These are phyloP conservation scores for Knipowitschia caucasica DNA, from an alignment of 2,797 vertebrate species.

Conservation along the genomic window DNA sequence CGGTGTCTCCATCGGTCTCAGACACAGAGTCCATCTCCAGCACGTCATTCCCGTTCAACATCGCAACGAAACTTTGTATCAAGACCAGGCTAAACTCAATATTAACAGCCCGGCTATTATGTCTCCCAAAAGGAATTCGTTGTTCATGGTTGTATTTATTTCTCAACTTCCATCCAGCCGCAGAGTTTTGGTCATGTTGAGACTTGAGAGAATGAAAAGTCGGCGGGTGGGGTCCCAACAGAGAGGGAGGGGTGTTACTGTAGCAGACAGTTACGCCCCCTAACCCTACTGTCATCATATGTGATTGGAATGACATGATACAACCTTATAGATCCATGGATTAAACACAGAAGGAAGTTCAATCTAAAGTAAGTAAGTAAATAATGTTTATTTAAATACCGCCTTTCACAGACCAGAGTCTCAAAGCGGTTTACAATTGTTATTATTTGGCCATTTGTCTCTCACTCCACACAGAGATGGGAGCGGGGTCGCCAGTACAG, in stretches of 20 bases:
- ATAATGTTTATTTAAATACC: too few relatives aligned
- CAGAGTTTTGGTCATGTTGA: slow-evolving; percentile 22
- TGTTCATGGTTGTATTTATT: slow-evolving; percentile 9
- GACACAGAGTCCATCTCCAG: slow-evolving; percentile 61
- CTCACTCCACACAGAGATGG: too few relatives aligned
- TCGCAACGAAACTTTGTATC: slow-evolving; percentile 7
- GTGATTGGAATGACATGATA: too few relatives aligned
- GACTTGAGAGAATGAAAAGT: slow-evolving; percentile 40
- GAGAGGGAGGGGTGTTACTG: neutral
- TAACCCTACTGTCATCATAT: neutral
- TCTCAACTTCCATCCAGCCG: slow-evolving; percentile 1
- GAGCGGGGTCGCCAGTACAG: too few relatives aligned
- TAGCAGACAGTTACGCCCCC: slow-evolving; percentile 13
- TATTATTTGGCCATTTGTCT: too few relatives aligned
- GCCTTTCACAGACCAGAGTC: too few relatives aligned
- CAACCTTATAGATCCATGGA: too few relatives aligned
- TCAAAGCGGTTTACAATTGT: too few relatives aligned
- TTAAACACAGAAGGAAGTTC: too few relatives aligned
- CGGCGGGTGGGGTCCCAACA: slow-evolving; percentile 43
- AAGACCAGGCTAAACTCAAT: slow-evolving; percentile 4
- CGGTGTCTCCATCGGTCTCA: slow-evolving; percentile 37
- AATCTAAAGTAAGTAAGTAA: too few relatives aligned
- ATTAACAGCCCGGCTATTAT: rapidly evolving
- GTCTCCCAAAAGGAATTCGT: neutral
- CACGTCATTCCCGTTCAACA: slow-evolving; percentile 53